Base-by-base conservation (phyloP, 2,888 invertebrate species). In the Andricus curvator region DNA sequence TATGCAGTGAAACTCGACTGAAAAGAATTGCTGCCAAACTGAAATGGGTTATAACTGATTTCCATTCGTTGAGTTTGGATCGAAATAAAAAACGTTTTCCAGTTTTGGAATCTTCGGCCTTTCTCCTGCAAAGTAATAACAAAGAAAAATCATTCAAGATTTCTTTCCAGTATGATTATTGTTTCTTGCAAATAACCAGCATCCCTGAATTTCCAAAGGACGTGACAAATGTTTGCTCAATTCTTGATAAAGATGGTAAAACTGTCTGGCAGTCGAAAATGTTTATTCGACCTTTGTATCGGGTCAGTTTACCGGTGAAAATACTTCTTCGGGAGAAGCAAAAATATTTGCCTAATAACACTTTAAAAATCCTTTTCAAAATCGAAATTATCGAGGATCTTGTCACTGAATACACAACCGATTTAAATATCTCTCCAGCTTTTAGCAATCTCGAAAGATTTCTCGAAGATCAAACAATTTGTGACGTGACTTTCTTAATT, bases 301-400 rank as follows among this genome's bases (percentile, higher is more conserved):
- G 74, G 13, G 56, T 74, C 20, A 17, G 11, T 4, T 37, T 74
- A 33, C 56, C 74, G 1, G 5, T 56, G 1, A n/a, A 56, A 20
- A 33, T 13, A 29, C 33, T 56, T 11, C 33, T 74, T 60, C 56
- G 56, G 1, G 22, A 25, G 1, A 68, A 25, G 17, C 13, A 48
- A 25, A 44, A 41, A 15, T 68, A 33, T 56, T 22, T 20, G 33
- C 33, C 56, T 1, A 20, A 33, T 0, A 22, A 17, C n/a, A 22
- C 29, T 20, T 13, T 74, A 4, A 25, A 5, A 11, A 25, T 74
- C 6, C 29, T 74, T n/a, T 74, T 74, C 15, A 9, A 33, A 33
- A 74, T 74, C 6, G 74, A 74, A 56, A 74, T 74, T 33, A 37
- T 74, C n/a, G 74, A 74, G 5, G 74, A 56, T 56, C 33, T 74